Conservation (phyloP, 2,888 invertebrate genomes). For the Luffia ferchaultella region DNA sequence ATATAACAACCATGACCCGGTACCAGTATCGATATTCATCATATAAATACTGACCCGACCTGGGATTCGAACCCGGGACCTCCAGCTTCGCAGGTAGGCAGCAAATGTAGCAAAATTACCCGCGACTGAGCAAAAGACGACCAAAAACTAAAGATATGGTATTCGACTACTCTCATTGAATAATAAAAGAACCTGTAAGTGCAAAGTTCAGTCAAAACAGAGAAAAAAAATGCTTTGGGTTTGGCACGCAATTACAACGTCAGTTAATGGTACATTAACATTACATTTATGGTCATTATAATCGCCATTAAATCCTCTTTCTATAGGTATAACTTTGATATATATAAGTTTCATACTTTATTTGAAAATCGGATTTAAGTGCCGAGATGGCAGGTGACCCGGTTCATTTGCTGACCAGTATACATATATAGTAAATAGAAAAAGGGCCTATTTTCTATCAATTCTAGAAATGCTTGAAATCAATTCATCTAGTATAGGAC, state of each 20-base stretch:
- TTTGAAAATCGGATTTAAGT: not conserved
- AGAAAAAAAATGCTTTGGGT: not conserved
- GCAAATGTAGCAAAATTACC: not conserved
- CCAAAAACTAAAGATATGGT: not conserved
- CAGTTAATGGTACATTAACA: no score
- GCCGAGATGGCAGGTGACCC: not conserved
- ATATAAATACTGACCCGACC: no score
- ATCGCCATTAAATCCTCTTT: not conserved
- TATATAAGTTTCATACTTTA: not conserved
- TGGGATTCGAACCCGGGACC: no score
- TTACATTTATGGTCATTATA: not conserved
- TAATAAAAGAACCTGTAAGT: not conserved
- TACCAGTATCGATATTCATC: no score
- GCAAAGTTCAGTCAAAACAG: not conserved
- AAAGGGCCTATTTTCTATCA: no score
- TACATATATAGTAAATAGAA: not conserved
- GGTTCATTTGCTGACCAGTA: not conserved
- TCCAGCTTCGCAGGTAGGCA: no score
- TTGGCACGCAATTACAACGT: no score
- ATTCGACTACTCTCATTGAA: not conserved
- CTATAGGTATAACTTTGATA: not conserved
- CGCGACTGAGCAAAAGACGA: not conserved
- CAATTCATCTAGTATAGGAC: no score
- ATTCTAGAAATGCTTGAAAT: no score
- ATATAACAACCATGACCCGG: no score